Conservation (phyloP, 2,797 vertebrate genomes). For the Microchirus variegatus region DNA sequence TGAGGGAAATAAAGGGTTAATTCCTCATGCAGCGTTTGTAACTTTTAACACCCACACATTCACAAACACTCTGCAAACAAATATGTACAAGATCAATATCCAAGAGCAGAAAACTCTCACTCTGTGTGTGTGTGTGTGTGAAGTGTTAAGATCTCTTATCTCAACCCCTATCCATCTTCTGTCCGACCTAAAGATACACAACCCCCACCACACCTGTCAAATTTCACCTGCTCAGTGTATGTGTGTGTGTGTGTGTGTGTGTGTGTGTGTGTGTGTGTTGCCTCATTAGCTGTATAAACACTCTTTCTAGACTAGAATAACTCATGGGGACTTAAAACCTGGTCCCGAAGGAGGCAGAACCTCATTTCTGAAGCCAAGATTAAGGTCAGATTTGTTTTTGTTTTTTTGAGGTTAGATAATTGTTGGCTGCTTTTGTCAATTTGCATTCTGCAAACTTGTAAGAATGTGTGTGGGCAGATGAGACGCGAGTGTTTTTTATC, state of each 20-base stretch:
- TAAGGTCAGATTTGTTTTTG: not conserved
- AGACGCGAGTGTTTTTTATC: slow-evolving; percentile 19
- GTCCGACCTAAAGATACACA: slow-evolving; percentile 38
- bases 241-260: slow-evolving; percentile 13
- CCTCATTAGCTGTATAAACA: not conserved
- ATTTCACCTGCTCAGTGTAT: slow-evolving; percentile 38
- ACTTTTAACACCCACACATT: slow-evolving; percentile 50
- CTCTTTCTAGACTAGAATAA: too few relatives aligned
- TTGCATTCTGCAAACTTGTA: slow-evolving; percentile 57
- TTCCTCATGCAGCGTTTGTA: slow-evolving; percentile 43
- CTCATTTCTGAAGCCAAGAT: too few relatives aligned
- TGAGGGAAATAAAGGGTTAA: slow-evolving; percentile 60
- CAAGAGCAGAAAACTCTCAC: slow-evolving; percentile 13
- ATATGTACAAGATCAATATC: slow-evolving; percentile 44
- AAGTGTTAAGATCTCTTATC: slow-evolving; percentile 32
- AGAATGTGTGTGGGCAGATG: slow-evolving; percentile 44
- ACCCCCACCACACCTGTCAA: slow-evolving; percentile 44
- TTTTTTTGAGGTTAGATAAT: not conserved
- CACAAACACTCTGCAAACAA: slow-evolving; percentile 37
- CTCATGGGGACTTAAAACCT: too few relatives aligned
- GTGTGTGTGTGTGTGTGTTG: slow-evolving; percentile 8
- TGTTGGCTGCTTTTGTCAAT: slow-evolving; percentile 23
- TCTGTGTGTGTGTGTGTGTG: not conserved
- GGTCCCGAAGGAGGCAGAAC: too few relatives aligned
- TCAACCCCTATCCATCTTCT: slow-evolving; percentile 27